Base-by-base conservation (phyloP, 1,140 invertebrate species). In the Cydia splendana region DNA sequence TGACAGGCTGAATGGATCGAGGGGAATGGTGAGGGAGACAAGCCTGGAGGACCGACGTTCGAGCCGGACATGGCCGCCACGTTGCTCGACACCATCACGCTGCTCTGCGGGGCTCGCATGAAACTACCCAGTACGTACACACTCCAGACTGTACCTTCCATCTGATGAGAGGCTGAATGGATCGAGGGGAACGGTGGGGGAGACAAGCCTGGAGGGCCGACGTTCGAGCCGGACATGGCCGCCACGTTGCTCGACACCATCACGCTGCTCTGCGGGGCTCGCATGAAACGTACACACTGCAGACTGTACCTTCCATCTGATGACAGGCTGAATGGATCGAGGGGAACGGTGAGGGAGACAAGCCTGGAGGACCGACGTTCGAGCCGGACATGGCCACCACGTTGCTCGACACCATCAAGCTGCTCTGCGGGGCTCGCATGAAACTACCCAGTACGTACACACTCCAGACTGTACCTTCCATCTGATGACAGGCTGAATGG, bases 71-170 rank as follows among this genome's bases (percentile, higher is more conserved):
- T 62, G 57, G 57, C 79, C 76, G 86, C 84, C 7, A 88, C 88
- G 0, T 73, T 88, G 45, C 76, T 90, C 4, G 90, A 91, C 77
- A 81, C 88, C 45, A 89, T 89, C 80, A 85, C 88, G 20, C 77
- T 90, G 77, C 85, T 91, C 0, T 86, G 84, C 79, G 90, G n/a
- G n/a, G 86, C 87, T 0, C 74, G 90, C 30, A 90, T 91, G 88
- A 87, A 82, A 67, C 78, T 89, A 45, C 88, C 90, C 15, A 87
- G 87, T 89, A 4, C 81, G 82, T 30, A n/a, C n/a, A n/a, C n/a
- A n/a, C n/a, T n/a, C n/a, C n/a, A n/a, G n/a, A n/a, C n/a, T n/a
- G n/a, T n/a, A n/a, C n/a, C n/a, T n/a, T n/a, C n/a, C n/a, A n/a
- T n/a, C n/a, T n/a, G n/a, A n/a, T n/a, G n/a, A n/a, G n/a, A n/a